These are phyloP conservation scores for Bos javanicus DNA, from an alignment of 2,113 vertebrate species.

Conservation along the genomic window DNA sequence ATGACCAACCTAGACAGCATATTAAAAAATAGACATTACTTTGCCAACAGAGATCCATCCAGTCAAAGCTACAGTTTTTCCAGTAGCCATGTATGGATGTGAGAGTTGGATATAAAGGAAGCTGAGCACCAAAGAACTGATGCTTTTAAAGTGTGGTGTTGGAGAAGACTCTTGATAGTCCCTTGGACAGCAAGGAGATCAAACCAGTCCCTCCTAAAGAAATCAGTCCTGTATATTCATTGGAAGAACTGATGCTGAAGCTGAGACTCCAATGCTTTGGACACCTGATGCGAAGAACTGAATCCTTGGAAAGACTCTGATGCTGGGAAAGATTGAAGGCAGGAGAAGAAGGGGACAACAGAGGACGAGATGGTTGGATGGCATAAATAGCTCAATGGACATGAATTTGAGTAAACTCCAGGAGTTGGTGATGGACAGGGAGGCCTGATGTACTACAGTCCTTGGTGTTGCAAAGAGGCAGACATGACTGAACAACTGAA, in stretches of 20 bases:
- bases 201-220: no score
- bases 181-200: no score
- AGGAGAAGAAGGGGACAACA: not conserved
- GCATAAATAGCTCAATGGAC: not conserved
- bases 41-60: not conserved
- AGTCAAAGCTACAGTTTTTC: not conserved
- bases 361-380: not conserved
- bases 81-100: not conserved
- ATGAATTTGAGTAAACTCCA: not conserved
- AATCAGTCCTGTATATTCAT: no score
- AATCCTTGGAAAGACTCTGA: not conserved
- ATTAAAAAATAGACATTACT: not conserved
- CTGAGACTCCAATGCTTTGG: no score
- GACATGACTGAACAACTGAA: not conserved
- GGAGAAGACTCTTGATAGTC: no score
- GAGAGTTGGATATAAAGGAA: not conserved
- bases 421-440: not conserved
- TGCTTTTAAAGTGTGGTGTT: no score
- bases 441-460: not conserved
- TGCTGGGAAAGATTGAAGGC: not conserved
- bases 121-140: no score
- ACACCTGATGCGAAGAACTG: no score
- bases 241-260: no score
- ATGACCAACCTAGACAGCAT: not conserved
- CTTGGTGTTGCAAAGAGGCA: accelerated